A percentile compares a stretch with the other conserved stretches of the same genome.
phyloP scores from a whole-genome alignment of 1,140 invertebrate species.

The Amphibalanus amphitrite region DNA sequence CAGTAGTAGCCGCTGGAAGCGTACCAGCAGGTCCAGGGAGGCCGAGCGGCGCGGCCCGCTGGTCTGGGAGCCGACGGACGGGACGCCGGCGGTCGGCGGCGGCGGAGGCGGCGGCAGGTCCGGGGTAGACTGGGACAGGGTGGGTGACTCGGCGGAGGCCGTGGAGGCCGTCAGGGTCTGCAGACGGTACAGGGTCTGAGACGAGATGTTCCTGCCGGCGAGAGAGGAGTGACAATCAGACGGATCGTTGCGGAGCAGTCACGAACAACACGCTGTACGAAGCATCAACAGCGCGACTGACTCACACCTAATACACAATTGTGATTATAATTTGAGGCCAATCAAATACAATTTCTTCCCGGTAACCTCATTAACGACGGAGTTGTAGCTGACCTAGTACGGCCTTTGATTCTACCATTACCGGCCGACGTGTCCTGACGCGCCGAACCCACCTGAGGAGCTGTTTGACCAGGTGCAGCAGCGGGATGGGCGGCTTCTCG shows the following conservation, averaged over 20 bases:
- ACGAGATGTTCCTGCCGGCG: conserved; percentile 28
- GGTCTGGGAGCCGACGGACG: background rate
- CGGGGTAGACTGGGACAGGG: background rate
- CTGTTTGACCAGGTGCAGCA: conserved; percentile 70
- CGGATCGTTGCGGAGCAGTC: no score
- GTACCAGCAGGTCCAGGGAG: conserved; percentile 62
- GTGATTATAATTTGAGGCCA: conserved; percentile 21
- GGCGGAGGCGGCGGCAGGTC: background rate
- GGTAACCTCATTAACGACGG: no score
- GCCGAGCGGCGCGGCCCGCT: conserved; percentile 30
- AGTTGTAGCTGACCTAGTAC: no score
- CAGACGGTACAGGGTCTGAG: conserved; percentile 27
- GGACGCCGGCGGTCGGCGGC: conserved; percentile 6
- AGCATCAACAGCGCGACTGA: no score
- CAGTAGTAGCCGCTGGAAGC: conserved; percentile 69
- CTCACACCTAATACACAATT: no score
- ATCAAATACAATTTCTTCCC: no score
- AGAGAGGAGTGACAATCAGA: no score
- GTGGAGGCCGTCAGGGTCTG: conserved; percentile 22
- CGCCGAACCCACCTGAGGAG: conserved; percentile 35
- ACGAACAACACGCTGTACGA: no score
- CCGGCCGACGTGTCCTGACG: no score
- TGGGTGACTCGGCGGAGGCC: background rate
- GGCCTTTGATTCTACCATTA: no score
- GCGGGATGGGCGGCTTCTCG: conserved; percentile 36